Evolutionary conservation across 1,140 invertebrate genomes (phyloP).

Genomic region (Charaxes varanes): DNA sequence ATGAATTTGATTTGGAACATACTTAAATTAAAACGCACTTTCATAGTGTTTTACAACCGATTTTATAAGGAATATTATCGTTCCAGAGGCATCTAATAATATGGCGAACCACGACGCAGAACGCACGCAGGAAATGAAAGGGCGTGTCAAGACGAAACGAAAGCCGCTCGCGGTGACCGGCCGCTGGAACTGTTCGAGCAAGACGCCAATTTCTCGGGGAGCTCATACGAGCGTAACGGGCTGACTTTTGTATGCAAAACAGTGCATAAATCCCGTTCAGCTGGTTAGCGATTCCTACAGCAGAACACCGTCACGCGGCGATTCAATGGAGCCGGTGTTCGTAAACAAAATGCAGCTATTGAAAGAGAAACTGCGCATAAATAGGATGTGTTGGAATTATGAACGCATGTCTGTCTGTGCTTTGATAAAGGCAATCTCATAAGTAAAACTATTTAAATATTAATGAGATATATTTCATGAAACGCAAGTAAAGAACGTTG

Average conservation of each 20-base stretch:
- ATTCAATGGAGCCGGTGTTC: constrained; percentile 10
- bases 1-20: too few relatives aligned
- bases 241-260: constrained; percentile 39
- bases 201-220: constrained; percentile 8
- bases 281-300: constrained; percentile 12
- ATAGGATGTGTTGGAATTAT: constrained; percentile 12
- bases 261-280: constrained; percentile 29
- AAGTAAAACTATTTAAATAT: neutral
- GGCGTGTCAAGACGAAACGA: neutral
- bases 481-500: too few relatives aligned
- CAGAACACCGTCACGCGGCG: constrained; percentile 26
- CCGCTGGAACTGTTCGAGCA: neutral
- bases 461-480: too few relatives aligned
- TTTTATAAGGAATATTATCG: too few relatives aligned
- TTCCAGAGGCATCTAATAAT: too few relatives aligned
- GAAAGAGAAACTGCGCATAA: constrained; percentile 38
- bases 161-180: neutral
- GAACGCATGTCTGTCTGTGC: too few relatives aligned
- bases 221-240: constrained; percentile 28
- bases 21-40: too few relatives aligned
- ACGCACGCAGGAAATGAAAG: neutral
- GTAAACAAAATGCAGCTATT: constrained; percentile 22
- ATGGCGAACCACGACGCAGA: neutral
- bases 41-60: too few relatives aligned
- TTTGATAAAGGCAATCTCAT: too few relatives aligned